Base-by-base conservation (phyloP, 2,797 vertebrate genomes). In the Halcyon chelicuti region DNA sequence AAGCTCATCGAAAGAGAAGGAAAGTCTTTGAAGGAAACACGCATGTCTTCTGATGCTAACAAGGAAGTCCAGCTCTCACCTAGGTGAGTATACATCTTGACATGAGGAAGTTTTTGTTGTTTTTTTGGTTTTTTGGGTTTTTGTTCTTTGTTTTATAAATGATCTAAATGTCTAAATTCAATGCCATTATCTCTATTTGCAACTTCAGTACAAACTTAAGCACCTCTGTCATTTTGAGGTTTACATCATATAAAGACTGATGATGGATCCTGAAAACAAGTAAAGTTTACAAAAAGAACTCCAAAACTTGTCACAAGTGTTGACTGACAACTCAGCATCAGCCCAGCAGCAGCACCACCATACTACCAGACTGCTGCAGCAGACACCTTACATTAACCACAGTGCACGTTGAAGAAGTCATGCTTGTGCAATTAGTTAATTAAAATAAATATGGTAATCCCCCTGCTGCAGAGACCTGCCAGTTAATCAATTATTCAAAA, bases 401-500 rank as follows among this genome's bases (percentile, higher is more conserved):
- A 80, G 63, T 9, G 47, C 79, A 93, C 26, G 19, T 46, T 79
- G 85, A 90, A 94, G 70, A 79, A 79, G 31, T n/a, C 78, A 63
- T 67, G 96, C 77, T 80, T 87, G 66, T 86, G 31, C 80, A 94
- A 97, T 95, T 94, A 95, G 82, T 92, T 97, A 97, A 98, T 96
- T 97, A 97, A 97, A 98, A 97, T 89, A 97, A 97, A 97, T 79
- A 95, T 15, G 74, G 92, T 86, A 95, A 97, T 94, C 88, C 29
- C 62, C 23, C 85, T 66, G 90, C 94, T 89, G 92, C 95, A 91
- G 84, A 97, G 88, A 95, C 37, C 83, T 75, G 75, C 62, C 93
- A 94, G 92, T 90, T 93, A 96, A 96, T 96, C 91, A 96, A 89
- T 97, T 97, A 97, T 91, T 97, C 87, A 95, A 93, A 95, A 97